Evolutionary conservation across 2,113 vertebrate genomes (phyloP), one percentile per base, ranked within the genome.

Genomic region (Ceyx cyanopectus): DNA sequence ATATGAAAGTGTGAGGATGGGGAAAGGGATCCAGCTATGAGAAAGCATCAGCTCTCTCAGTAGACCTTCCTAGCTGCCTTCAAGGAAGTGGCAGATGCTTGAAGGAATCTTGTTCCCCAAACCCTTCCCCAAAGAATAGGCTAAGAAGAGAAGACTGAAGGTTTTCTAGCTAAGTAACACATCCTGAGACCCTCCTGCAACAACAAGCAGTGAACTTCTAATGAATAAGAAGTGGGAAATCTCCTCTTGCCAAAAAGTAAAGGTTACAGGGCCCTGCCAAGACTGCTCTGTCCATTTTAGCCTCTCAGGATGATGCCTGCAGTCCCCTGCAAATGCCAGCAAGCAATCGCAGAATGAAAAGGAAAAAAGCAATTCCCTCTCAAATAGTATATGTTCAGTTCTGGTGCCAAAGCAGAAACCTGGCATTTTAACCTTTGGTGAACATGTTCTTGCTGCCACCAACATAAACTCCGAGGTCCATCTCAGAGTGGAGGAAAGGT

Each of bases 361-460:
- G 57, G 70, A 92, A 92, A 83, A 83, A 75, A 90, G 43, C 86
- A 77, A 74, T 74, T 85, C 62, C 73, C 53, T 95, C 66, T 76
- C 79, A 66, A 94, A 81, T 11, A 76, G 57, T 6, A 0, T 37
- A 40, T 60, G 85, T 58, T 81, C 81, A 68, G 56, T 29, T 30
- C 32, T 21, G 32, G 51, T 76, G 87, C 89, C 90, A 90, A 69
- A 94, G 43, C 37, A 93, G 80, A 85, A 93, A 63, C 29, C 26
- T 89, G 89, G 68, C 91, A 89, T 87, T 91, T 89, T 87, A 92
- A 93, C 91, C 94, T 95, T 94, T 94, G 81, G 67, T 89, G 81
- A 90, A 85, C 78, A 67, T 15, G 81, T 69, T 92, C 84, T 58
- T 66, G 84, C 94, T 92, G 92, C 94, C 89, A 93, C 67, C 87